Evolutionary conservation across 2,113 vertebrate species (phyloP), one percentile per base, ranked within the genome.

Genomic region (Bettongia penicillata): DNA sequence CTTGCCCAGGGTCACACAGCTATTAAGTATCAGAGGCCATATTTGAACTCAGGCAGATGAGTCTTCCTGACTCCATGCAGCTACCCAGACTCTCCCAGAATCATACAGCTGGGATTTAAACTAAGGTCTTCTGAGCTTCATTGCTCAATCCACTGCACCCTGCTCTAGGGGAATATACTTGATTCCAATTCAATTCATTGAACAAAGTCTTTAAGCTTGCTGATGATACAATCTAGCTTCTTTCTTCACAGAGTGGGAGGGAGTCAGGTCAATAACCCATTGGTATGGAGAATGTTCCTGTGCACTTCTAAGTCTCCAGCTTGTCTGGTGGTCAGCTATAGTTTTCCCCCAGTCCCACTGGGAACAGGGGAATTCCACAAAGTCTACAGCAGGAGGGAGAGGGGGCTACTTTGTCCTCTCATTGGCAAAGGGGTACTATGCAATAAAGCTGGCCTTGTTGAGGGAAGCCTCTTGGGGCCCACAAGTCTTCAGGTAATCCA

Each of bases 381-480:
- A 89, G 49, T 61, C 91, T 61, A 89, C 5, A 12, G 26, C 19
- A 93, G 84, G 92, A 90, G 61, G 53, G 94, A 97, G 89, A 77
- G 96, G 95, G n/a, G 50, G 52, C 22, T 53, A n/a, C 12, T 92
- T 95, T 51, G 90, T 89, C 51, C 91, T 57, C 92, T 93, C 48
- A 51, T 84, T 94, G 94, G 90, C 91, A 93, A 77, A 96, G 95
- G 93, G 93, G 26, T 91, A 93, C 96, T 95, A 94, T 95, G 89
- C 94, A 95, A 92, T 49, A 96, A 95, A 91, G 37, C 51, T 96
- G 92, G 89, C 84, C 49, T 91, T 57, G 48, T 95, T 97, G 48
- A 43, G 47, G 92, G 92, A 84, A 61, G 49, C 94, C 89, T 93
- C 90, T 57, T 28, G 89, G 93, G 94, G 95, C 91, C 52, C 92